Evolutionary conservation across 2,113 vertebrate genomes (phyloP).

Genomic region (Phrynocephalus versicolor): DNA sequence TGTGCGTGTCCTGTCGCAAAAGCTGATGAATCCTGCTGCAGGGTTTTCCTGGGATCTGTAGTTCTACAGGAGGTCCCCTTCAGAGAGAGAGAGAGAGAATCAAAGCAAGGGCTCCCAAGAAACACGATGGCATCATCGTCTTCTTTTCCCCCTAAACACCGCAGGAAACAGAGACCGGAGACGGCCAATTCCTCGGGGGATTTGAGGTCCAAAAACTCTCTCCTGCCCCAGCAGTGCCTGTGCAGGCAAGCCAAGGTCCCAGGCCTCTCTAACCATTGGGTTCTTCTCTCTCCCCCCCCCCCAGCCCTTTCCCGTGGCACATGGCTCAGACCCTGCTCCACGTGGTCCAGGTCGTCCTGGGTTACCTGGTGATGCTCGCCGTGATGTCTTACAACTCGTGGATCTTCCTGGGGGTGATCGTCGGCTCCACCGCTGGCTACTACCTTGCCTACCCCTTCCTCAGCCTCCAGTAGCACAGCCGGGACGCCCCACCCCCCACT

Average conservation of each 20-base stretch:
- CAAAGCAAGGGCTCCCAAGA: no score
- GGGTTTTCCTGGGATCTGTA: no score
- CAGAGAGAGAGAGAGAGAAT: no score
- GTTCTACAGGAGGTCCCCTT: no score
- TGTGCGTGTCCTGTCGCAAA: no score
- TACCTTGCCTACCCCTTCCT: conserved; percentile 87
- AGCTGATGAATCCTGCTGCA: no score
- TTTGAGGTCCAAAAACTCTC: background rate
- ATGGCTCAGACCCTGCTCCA: conserved; percentile 82
- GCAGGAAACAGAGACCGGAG: no score
- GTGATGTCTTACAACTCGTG: conserved; percentile 96
- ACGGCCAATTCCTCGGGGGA: no score
- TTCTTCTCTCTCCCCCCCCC: background rate
- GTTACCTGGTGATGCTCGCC: conserved; percentile 93
- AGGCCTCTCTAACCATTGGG: accelerated
- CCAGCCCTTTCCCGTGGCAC: conserved; percentile 80
- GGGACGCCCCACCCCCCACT: accelerated
- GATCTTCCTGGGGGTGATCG: conserved; percentile 89
- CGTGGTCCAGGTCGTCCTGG: conserved; percentile 85
- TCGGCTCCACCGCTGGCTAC: conserved; percentile 85
- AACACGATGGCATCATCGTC: no score
- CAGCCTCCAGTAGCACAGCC: conserved; percentile 51
- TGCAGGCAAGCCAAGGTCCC: accelerated
- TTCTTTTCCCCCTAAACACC: no score
- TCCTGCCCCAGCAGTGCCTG: accelerated